Conservation (phyloP, 2,797 vertebrate genomes). For the Chelmon rostratus region DNA sequence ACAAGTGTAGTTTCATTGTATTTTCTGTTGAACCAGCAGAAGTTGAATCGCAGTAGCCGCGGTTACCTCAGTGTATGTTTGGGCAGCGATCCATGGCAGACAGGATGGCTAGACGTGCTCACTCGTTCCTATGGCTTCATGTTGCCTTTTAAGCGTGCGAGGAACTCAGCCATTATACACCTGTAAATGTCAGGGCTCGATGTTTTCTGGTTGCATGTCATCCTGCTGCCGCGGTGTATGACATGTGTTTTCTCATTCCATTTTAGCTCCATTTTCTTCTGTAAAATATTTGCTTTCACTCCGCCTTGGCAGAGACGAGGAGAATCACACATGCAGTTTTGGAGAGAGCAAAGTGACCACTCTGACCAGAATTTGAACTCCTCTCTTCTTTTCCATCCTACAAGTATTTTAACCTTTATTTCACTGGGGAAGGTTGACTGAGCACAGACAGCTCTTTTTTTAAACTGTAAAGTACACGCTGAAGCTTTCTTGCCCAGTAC, state of each 20-base stretch:
- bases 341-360: constrained; percentile 26
- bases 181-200: constrained; percentile 61
- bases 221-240: constrained; percentile 10
- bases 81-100: constrained; percentile 55
- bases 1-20: constrained; percentile 5
- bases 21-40: constrained; percentile 31
- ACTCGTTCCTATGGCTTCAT: constrained; percentile 47
- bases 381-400: constrained; percentile 10
- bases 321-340: constrained; percentile 15
- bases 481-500: background rate
- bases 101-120: constrained; percentile 45
- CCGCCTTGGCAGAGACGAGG: background rate
- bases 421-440: constrained; percentile 11
- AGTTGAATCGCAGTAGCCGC: background rate
- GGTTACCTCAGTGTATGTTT: constrained; percentile 32
- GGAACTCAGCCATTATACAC: constrained; percentile 26
- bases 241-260: background rate
- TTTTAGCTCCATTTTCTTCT: constrained; percentile 9
- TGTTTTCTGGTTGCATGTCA: constrained; percentile 34
- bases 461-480: background rate
- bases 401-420: constrained; percentile 41
- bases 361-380: constrained; percentile 19
- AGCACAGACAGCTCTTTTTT: constrained; percentile 10
- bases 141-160: constrained; percentile 22
- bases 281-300: background rate